Evolutionary conservation across 2,888 invertebrate genomes (phyloP), one percentile per base, ranked within the genome.

Genomic region (Phyllotreta striolata): DNA sequence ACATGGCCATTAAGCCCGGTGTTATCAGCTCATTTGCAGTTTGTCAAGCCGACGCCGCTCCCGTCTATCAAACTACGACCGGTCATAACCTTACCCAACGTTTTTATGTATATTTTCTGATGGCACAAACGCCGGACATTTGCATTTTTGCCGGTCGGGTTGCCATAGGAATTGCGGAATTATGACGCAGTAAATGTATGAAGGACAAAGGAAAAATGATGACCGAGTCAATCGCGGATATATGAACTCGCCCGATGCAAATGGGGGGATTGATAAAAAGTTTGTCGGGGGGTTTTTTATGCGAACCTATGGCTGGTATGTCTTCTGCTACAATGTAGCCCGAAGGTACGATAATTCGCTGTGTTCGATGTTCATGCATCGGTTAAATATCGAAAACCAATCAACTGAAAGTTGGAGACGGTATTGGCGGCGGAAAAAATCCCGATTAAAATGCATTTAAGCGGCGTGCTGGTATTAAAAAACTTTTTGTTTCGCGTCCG

Each of bases 1-100:
- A 55, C 62, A 62, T 52, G 60, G 59, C 55, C 59, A 66, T 66
- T 66, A 63, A 61, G 66, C 51, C 55, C 14, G 60, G 57, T 56
- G 59, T 66, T 66, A 66, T 66, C 66, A 66, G 63, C 62, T 66
- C 66, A 66, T 66, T 66, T 63, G 63, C 66, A 66, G 62, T 66
- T 62, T 62, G 63, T 66, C 66, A 63, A 60, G 60, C 63, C 46
- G 41, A 44, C 61, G 51, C 44, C 62, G 55, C 51, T 59, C 41
- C 47, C 59, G 62, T 66, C 66, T 56, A 59, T 66, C 66, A 66
- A 55, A 74, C 67, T 68, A 43, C 55, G 47, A 70, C 52, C 57
- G 63, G 72, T 67, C 63, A 63, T 58, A 63, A 63, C 63, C 63
- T 63, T 58, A 57, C 63, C 54, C 58, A 58, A 58, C 58, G 58